phyloP scores from a whole-genome alignment of 2,113 vertebrate genomes.

The Alectura lathami region DNA sequence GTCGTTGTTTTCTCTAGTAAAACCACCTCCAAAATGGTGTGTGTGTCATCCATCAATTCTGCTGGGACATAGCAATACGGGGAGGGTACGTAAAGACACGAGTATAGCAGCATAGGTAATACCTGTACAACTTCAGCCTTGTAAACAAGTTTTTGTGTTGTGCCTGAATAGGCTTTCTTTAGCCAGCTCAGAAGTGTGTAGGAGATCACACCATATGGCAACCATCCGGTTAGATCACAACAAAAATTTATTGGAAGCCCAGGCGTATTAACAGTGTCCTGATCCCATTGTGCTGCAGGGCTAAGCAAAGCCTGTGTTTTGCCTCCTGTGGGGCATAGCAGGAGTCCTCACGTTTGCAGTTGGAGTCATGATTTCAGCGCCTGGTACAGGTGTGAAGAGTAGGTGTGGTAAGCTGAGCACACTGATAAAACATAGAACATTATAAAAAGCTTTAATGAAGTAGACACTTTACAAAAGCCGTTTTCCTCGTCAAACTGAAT shows the following conservation, averaged over 20 bases:
- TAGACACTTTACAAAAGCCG: slow-evolving; percentile 29
- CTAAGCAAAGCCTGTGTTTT: neutral
- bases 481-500: slow-evolving; percentile 57
- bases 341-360: neutral
- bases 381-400: neutral
- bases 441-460: slow-evolving; percentile 39
- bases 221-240: neutral
- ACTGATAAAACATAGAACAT: slow-evolving; percentile 7
- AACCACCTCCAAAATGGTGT: neutral
- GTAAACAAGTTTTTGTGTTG: neutral
- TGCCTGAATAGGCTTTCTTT: neutral
- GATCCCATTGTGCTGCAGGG: neutral
- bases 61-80: neutral
- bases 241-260: neutral
- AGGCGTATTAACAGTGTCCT: neutral
- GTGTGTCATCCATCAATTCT: neutral
- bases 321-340: neutral
- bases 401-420: neutral
- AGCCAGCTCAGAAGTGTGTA: neutral
- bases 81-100: neutral
- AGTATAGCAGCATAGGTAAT: neutral
- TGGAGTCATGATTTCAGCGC: too few species aligned
- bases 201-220: neutral
- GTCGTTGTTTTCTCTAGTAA: neutral
- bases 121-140: neutral